These are phyloP conservation scores for Nyctereutes procyonoides DNA, from an alignment of 2,113 vertebrate species.

Conservation along the genomic window DNA sequence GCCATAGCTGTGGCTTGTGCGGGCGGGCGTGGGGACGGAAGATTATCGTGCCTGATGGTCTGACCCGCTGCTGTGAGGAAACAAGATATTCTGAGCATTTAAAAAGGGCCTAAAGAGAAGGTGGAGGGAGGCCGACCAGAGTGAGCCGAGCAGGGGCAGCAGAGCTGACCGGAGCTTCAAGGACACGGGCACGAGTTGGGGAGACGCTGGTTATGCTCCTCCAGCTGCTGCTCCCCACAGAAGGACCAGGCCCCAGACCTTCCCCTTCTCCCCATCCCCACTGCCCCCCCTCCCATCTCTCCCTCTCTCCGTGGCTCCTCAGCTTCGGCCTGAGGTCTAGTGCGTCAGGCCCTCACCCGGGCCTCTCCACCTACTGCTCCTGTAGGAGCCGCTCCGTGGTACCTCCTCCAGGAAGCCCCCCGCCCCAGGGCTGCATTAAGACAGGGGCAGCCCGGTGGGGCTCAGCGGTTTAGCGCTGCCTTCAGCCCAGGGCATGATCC, in stretches of 20 bases:
- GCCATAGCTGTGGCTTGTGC: not conserved
- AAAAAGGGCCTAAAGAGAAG: not conserved
- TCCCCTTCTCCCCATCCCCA: accelerated
- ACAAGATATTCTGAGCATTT: not conserved
- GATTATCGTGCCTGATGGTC: not conserved
- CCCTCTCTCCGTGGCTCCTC: not conserved
- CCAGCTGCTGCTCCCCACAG: not conserved
- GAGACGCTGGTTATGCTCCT: not conserved
- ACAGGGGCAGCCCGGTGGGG: no score
- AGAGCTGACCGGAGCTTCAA: not conserved
- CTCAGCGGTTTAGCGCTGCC: no score
- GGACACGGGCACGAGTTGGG: not conserved
- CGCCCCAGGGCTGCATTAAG: not conserved
- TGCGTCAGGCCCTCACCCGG: not conserved
- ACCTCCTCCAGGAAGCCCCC: not conserved
- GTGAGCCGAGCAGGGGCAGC: not conserved
- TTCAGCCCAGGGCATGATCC: no score
- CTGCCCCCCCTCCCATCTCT: accelerated
- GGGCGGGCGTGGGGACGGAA: not conserved
- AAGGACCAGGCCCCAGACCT: not conserved
- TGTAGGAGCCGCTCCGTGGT: not conserved
- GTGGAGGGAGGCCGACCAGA: not conserved
- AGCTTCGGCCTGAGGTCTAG: not conserved
- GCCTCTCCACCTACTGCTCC: not conserved
- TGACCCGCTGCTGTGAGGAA: not conserved